phyloP scores from a whole-genome alignment of 2,113 vertebrate species.

The Butorides virescens region DNA sequence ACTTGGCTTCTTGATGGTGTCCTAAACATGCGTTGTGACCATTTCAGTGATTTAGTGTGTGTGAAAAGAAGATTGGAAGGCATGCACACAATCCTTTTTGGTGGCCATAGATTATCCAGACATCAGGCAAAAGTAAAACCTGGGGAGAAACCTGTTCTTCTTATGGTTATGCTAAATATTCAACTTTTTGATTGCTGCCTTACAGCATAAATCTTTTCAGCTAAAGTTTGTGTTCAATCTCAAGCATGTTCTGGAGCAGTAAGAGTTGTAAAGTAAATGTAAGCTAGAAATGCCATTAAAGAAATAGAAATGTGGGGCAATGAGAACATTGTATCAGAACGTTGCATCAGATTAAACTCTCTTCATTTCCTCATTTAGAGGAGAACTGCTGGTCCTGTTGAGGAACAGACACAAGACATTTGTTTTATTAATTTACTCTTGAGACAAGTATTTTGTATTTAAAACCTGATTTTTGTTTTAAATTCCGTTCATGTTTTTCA shows the following conservation, averaged over 20 bases:
- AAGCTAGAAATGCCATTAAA: not conserved
- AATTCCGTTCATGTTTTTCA: not conserved
- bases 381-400: not conserved
- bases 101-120: not conserved
- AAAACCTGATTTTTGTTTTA: not conserved
- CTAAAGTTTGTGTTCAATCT: not conserved
- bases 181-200: not conserved
- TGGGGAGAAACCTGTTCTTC: not conserved
- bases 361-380: not conserved
- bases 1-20: not conserved
- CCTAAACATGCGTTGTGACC: not conserved
- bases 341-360: not conserved
- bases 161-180: not conserved
- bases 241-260: not conserved
- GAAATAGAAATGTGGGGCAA: not conserved
- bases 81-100: not conserved
- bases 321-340: not conserved
- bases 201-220: not conserved
- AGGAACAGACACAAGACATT: not conserved
- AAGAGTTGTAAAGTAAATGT: not conserved
- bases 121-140: not conserved
- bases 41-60: not conserved
- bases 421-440: not conserved
- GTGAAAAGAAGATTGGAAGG: not conserved
- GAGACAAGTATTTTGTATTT: not conserved